phyloP scores from a whole-genome alignment of 2,113 vertebrate genomes.

The Sander lucioperca region DNA sequence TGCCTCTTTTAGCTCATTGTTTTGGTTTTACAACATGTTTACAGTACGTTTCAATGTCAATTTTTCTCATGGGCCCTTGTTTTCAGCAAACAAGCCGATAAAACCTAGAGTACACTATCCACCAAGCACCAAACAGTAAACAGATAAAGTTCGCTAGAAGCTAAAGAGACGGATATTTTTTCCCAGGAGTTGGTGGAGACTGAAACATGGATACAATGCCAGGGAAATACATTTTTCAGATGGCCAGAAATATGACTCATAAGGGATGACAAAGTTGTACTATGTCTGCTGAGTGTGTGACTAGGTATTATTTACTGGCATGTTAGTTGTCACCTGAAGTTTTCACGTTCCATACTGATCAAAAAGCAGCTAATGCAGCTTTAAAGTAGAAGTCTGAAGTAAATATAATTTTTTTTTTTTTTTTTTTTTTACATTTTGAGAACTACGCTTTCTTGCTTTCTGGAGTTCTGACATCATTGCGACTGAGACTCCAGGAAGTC shows the following conservation, averaged over 20 bases:
- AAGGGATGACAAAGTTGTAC: no score
- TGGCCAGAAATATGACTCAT: background rate
- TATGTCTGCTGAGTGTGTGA: no score
- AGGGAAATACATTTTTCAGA: background rate
- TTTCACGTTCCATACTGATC: no score
- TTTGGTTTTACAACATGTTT: slow-evolving; percentile 27
- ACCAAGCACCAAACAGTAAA: background rate
- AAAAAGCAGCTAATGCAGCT: no score
- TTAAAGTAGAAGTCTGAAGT: no score
- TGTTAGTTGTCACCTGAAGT: no score
- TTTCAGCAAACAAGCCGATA: slow-evolving; percentile 39
- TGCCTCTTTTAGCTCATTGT: slow-evolving; percentile 20
- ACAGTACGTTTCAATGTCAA: background rate
- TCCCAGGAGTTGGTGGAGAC: no score
- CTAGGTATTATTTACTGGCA: no score
- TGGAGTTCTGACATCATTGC: no score
- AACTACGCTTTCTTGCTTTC: background rate
- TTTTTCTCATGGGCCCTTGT: slow-evolving; percentile 26
- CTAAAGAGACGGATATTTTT: no score
- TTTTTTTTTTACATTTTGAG: background rate
- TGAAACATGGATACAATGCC: no score
- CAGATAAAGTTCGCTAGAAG: background rate
- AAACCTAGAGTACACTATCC: background rate
- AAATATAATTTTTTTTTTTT: no score
- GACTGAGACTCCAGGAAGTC: background rate